Evolutionary conservation across 2,113 vertebrate genomes (phyloP).

Genomic region (Malurus elegans): DNA sequence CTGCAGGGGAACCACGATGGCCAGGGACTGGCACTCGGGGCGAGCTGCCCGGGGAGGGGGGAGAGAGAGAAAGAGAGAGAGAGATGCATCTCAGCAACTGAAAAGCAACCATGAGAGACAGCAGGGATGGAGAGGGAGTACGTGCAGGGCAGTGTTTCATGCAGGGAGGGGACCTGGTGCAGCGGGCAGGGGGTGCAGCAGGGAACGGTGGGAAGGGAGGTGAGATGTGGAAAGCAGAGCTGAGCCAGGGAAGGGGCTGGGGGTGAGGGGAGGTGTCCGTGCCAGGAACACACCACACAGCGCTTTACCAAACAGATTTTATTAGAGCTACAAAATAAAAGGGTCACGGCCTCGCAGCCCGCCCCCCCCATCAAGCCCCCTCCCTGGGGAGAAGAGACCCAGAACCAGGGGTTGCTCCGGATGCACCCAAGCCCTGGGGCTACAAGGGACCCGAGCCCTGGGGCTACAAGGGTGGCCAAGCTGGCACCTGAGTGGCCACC

Average conservation of each 20-base stretch:
- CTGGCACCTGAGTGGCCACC: background rate
- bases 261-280: slow-evolving; percentile 34
- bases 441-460: background rate
- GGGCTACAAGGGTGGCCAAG: background rate
- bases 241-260: background rate
- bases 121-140: background rate
- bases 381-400: background rate
- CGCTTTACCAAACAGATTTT: slow-evolving; percentile 80
- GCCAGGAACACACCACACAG: slow-evolving; percentile 76
- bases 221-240: background rate
- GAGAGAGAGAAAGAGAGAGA: slow-evolving; percentile 60
- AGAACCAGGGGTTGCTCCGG: background rate
- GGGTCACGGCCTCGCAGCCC: slow-evolving; percentile 38
- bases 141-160: slow-evolving; percentile 13
- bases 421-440: background rate
- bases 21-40: slow-evolving; percentile 83
- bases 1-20: slow-evolving; percentile 85
- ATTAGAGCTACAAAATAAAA: slow-evolving; percentile 77
- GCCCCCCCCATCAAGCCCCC: background rate
- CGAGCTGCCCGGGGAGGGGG: slow-evolving; percentile 71
- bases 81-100: slow-evolving; percentile 63
- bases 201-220: slow-evolving; percentile 25
- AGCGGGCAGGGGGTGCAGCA: background rate
- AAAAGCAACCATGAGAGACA: slow-evolving; percentile 35
- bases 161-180: slow-evolving; percentile 11